Evolutionary conservation across 1,140 invertebrate genomes (phyloP), one percentile per base, ranked within the genome.

Genomic region (Aphidius ervi): DNA sequence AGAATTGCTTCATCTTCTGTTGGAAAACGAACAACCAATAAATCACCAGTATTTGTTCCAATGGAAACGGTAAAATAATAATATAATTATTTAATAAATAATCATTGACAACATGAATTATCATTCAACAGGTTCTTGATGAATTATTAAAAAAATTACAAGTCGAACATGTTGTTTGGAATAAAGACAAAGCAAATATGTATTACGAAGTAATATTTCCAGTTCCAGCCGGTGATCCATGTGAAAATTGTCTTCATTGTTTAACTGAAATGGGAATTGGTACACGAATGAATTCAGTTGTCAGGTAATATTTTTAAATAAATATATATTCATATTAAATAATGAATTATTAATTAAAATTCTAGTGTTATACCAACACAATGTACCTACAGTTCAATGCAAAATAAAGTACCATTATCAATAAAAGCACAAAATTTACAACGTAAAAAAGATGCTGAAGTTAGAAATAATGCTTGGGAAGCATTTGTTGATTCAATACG

Each of bases 121-220:
- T 31, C 49, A 9, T 54, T 23, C 31, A 4, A 5, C 41, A 87
- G 84, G 85, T 88, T 54, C 74, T 88, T 20, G 82, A 86, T 62
- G 85, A 88, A 67, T 68, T 88, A 41, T 71, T 88, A 50, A 83
- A 77, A 61, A 87, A 88, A 71, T 73, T 88, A 9, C 80, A 84
- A 67, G 84, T 88, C n/a, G 85, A 87, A 61, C 85, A 87, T 65
- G 84, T 84, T 9, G 85, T 86, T 10, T 88, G 87, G 87, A 82
- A 82, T 63, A 83, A 82, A 52, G 86, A 88, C 69, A 86, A 85
- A 68, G 78, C 78, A 37, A 83, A 85, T 47, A 83, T 86, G 73
- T 88, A 86, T 68, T 85, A 84, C 70, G 84, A 88, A 76, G 85
- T 89, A 31, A 83, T 86, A 55, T 89, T 89, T 71, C 87, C 87